Evolutionary conservation across 2,797 vertebrate species (phyloP).

Genomic region (Erethizon dorsatum): DNA sequence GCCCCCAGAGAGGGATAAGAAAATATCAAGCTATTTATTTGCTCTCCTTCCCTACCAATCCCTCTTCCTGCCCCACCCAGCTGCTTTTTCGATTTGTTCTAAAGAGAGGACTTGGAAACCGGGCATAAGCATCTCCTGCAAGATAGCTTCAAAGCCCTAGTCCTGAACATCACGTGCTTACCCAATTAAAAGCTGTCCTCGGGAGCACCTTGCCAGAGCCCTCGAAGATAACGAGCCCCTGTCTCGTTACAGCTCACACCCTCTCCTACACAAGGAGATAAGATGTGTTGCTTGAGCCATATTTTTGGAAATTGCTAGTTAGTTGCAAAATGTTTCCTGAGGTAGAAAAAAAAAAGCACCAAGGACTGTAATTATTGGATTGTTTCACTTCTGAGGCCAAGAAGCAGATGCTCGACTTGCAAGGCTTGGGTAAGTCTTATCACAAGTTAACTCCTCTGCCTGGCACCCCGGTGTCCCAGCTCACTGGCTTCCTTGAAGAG

Average conservation of each 20-base stretch:
- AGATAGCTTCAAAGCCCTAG: conserved; percentile 21
- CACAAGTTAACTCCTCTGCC: conserved; percentile 73
- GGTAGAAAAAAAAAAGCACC: conserved; percentile 72
- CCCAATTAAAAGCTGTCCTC: conserved; percentile 78
- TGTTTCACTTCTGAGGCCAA: conserved; percentile 79
- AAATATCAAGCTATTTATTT: conserved; percentile 16
- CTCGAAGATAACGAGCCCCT: conserved; percentile 44
- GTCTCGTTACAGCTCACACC: conserved; percentile 9
- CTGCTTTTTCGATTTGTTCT: conserved; percentile 39
- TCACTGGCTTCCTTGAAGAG: conserved; percentile 22
- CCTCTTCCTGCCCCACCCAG: not conserved
- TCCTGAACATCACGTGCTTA: not conserved
- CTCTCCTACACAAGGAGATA: conserved; percentile 78
- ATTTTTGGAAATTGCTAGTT: conserved; percentile 81
- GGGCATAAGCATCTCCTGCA: not conserved
- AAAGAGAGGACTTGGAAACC: not conserved
- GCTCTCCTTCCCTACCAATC: not conserved
- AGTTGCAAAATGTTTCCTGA: conserved; percentile 77
- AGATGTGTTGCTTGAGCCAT: conserved; percentile 80
- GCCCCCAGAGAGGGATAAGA: not conserved
- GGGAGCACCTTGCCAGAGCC: conserved; percentile 66
- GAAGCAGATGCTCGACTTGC: conserved; percentile 72
- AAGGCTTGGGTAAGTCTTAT: conserved; percentile 68
- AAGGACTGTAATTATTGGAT: conserved; percentile 86
- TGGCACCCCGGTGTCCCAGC: accelerated